Evolutionary conservation across 2,888 invertebrate species (phyloP).

Genomic region (Icerya purchasi): DNA sequence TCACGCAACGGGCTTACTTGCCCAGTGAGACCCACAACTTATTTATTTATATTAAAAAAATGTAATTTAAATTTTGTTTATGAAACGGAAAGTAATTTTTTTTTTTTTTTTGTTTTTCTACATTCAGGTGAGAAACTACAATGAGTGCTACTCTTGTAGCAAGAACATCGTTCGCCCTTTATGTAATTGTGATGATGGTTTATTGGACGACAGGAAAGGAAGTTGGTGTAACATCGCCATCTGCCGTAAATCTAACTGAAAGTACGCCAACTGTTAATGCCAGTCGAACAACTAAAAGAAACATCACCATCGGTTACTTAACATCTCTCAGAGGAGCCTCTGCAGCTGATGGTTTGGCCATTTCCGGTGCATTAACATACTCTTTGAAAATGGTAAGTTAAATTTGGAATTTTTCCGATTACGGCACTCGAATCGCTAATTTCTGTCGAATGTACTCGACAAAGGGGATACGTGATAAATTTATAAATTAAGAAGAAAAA

Average conservation of each 20-base stretch:
- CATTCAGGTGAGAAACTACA: slow-evolving; percentile 12
- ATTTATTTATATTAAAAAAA: too few relatives aligned
- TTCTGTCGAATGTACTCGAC: too few relatives aligned
- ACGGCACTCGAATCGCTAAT: too few relatives aligned
- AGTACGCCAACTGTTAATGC: too few relatives aligned
- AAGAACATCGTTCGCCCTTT: slow-evolving; percentile 1
- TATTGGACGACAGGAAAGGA: background rate
- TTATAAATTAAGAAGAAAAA: too few relatives aligned
- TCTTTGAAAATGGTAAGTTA: slow-evolving; percentile 58
- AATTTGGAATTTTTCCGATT: background rate
- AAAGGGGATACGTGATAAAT: too few relatives aligned
- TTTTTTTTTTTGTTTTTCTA: background rate
- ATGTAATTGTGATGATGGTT: background rate
- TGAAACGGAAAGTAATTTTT: background rate
- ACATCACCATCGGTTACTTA: slow-evolving; percentile 64
- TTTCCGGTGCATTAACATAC: slow-evolving; percentile 76
- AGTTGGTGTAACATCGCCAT: background rate
- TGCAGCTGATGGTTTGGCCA: slow-evolving; percentile 41
- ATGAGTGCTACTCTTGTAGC: slow-evolving; percentile 4
- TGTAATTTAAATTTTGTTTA: too few relatives aligned
- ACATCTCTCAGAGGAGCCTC: slow-evolving; percentile 54
- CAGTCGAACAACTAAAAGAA: slow-evolving; percentile 21
- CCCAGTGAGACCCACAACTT: too few relatives aligned
- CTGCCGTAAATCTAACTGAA: too few relatives aligned
- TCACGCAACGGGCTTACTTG: too few relatives aligned